Percentiles rank a stretch among this genome's conserved stretches.
Evolutionary conservation across 2,797 vertebrate species (phyloP).

Genomic region (Linurgus olivaceus): DNA sequence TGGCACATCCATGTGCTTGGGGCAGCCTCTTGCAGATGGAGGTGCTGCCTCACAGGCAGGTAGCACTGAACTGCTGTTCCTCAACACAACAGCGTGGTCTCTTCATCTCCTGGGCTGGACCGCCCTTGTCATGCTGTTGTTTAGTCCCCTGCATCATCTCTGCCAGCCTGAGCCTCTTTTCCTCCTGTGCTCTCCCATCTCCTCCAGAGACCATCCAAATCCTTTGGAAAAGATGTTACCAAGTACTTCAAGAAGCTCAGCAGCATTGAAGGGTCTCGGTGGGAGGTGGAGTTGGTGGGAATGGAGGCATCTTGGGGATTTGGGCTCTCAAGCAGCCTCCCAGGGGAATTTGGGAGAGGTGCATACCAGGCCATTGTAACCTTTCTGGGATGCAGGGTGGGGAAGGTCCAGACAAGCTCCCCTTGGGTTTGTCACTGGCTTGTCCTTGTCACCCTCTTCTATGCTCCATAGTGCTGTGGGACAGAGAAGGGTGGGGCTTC

Average conservation of each 20-base stretch:
- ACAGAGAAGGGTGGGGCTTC: fast-evolving
- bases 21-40: not conserved
- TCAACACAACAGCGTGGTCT: fast-evolving
- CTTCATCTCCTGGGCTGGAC: not conserved
- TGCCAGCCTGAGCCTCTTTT: not conserved
- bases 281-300: not conserved
- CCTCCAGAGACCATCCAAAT: not conserved
- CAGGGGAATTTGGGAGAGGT: not conserved
- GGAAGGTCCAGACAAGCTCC: not conserved
- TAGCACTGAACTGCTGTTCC: not conserved
- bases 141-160: not conserved
- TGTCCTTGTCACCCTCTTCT: not conserved
- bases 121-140: not conserved
- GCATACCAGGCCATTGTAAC: not conserved
- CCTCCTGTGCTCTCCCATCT: not conserved
- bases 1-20: fast-evolving
- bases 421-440: not conserved
- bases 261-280: not conserved
- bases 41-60: not conserved
- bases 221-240: not conserved
- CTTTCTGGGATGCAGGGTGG: not conserved
- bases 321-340: not conserved
- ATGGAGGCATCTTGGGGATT: not conserved
- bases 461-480: not conserved
- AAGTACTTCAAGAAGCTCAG: not conserved